A percentile compares a stretch with the other conserved stretches of the same genome.
phyloP scores from a whole-genome alignment of 2,113 vertebrate species.

The Eidolon helvum region DNA sequence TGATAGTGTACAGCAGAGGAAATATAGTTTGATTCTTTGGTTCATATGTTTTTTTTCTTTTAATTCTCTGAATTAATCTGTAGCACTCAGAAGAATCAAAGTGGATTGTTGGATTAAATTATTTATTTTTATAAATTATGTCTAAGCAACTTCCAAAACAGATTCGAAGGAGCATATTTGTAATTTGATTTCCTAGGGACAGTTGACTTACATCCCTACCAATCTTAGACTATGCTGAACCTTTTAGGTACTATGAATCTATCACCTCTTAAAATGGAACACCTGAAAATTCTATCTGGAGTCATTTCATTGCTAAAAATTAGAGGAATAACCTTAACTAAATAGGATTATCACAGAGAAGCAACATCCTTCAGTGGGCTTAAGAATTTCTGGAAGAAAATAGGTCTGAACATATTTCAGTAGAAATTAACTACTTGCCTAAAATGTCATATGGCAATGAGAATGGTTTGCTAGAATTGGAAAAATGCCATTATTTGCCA shows the following conservation, averaged over 20 bases:
- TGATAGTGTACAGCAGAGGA: neutral
- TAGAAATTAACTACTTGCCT: neutral
- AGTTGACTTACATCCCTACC: neutral
- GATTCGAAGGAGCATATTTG: neutral
- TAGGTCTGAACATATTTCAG: neutral
- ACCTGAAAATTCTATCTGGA: slow-evolving; percentile 16
- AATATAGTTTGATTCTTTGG: neutral
- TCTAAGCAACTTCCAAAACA: neutral
- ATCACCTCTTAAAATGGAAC: neutral
- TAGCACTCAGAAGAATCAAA: slow-evolving; percentile 15
- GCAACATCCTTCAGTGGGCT: neutral
- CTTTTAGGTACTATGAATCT: neutral
- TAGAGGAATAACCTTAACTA: neutral
- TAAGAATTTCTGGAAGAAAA: neutral
- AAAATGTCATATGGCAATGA: neutral
- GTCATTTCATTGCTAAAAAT: slow-evolving; percentile 34
- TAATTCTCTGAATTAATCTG: neutral
- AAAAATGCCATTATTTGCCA: neutral
- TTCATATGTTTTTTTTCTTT: neutral
- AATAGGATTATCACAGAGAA: neutral
- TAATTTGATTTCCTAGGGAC: neutral
- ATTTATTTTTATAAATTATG: slow-evolving; percentile 30
- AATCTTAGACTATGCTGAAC: neutral
- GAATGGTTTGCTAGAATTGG: neutral
- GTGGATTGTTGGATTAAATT: neutral